phyloP scores from a whole-genome alignment of 2,113 vertebrate species.

The Solea senegalensis region DNA sequence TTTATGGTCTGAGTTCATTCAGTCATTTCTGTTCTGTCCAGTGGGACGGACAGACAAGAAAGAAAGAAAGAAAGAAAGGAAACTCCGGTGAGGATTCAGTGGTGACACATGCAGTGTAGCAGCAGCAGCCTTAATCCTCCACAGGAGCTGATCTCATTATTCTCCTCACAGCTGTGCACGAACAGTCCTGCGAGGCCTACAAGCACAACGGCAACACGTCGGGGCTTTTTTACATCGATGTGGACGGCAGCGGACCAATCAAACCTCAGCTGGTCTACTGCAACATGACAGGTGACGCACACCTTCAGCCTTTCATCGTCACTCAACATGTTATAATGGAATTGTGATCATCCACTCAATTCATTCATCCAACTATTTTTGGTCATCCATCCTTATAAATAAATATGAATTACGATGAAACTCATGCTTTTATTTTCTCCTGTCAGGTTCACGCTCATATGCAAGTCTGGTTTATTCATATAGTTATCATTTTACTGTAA shows the following conservation, averaged over 20 bases:
- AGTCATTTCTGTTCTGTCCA: conserved; percentile 10
- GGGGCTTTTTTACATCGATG: conserved; percentile 87
- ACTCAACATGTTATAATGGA: not conserved
- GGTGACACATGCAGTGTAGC: not conserved
- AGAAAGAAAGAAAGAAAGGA: too few species aligned
- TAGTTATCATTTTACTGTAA: too few species aligned
- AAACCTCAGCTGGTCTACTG: conserved; percentile 86
- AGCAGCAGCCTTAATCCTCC: not conserved
- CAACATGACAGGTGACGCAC: conserved; percentile 83
- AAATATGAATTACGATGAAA: conserved; percentile 2
- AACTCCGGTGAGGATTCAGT: not conserved
- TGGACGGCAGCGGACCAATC: conserved; percentile 89
- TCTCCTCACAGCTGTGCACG: conserved; percentile 75
- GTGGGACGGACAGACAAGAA: conserved; percentile 1
- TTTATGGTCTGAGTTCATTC: not conserved
- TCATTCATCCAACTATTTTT: too few species aligned
- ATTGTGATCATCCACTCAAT: too few species aligned
- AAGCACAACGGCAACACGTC: conserved; percentile 86
- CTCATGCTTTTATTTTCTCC: not conserved
- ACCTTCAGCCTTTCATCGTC: not conserved
- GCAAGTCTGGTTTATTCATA: too few species aligned
- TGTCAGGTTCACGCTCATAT: not conserved
- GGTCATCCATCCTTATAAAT: conserved; percentile 14
- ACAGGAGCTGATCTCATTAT: conserved; percentile 25
- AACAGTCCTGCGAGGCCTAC: conserved; percentile 90